Percentiles rank a stretch among this genome's conserved stretches.
These are phyloP conservation scores for Apolygus lucorum DNA, from an alignment of 1,140 invertebrate species.

Conservation along the genomic window DNA sequence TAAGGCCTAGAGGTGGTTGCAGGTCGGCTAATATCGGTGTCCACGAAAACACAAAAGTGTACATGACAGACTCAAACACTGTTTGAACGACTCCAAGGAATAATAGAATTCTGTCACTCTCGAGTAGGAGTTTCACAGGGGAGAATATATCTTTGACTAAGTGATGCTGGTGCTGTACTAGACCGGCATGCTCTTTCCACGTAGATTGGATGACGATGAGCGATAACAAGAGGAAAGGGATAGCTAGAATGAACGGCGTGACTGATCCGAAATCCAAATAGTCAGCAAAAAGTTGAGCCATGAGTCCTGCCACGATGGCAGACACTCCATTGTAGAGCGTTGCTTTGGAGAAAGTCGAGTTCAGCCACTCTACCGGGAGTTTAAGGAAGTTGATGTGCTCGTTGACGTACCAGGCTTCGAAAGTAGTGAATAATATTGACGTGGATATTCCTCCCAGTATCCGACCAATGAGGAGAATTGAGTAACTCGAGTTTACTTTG, in stretches of 20 bases:
- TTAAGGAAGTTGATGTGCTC: constrained; percentile 53
- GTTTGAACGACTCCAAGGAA: constrained; percentile 55
- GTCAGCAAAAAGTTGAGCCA: constrained; percentile 53
- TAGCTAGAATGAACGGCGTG: constrained; percentile 51
- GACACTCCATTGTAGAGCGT: constrained; percentile 59
- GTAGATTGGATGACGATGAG: constrained; percentile 35
- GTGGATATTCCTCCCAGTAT: constrained; percentile 60
- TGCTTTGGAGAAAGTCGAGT: constrained; percentile 52
- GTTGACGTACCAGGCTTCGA: constrained; percentile 61
- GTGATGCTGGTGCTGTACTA: constrained; percentile 26
- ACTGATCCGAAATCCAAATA: constrained; percentile 49
- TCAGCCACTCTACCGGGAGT: constrained; percentile 46
- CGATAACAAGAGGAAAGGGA: constrained; percentile 48
- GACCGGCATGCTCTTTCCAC: constrained; percentile 31
- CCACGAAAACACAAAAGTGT: constrained; percentile 65
- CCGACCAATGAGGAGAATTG: constrained; percentile 46
- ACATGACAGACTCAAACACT: constrained; percentile 63
- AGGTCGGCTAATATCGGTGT: constrained; percentile 51
- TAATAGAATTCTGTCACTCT: constrained; percentile 43
- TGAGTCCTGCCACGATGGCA: constrained; percentile 55
- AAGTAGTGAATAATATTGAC: constrained; percentile 60
- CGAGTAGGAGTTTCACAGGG: constrained; percentile 31
- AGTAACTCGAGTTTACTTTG: constrained; percentile 42
- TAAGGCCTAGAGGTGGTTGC: constrained; percentile 44
- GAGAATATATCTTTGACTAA: constrained; percentile 25